These are phyloP conservation scores for Tringa solitaria DNA, from an alignment of 2,113 vertebrate species.

Conservation along the genomic window DNA sequence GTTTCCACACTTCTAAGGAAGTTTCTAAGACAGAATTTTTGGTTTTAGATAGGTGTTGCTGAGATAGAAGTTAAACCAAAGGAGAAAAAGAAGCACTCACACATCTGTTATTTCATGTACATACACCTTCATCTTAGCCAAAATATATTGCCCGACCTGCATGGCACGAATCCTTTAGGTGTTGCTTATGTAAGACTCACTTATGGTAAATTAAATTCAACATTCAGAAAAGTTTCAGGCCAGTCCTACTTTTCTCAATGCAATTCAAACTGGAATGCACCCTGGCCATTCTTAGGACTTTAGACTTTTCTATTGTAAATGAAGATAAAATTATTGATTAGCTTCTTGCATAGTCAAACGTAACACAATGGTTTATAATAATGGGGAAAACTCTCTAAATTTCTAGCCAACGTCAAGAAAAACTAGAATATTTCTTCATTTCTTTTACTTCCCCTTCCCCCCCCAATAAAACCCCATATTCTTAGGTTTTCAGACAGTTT, in stretches of 20 bases:
- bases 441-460: background rate
- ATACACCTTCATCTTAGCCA: background rate
- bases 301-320: background rate
- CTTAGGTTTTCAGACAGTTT: background rate
- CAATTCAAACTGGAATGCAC: background rate
- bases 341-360: background rate
- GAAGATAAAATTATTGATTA: background rate
- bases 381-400: background rate
- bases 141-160: background rate
- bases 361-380: background rate
- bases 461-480: background rate
- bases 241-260: background rate
- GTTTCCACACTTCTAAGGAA: background rate
- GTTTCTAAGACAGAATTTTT: background rate
- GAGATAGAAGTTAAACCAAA: background rate
- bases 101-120: background rate
- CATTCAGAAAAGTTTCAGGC: background rate
- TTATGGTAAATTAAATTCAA: background rate
- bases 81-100: background rate
- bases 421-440: background rate
- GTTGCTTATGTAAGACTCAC: background rate
- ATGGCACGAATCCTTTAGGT: background rate
- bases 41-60: background rate
- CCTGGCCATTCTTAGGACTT: background rate
- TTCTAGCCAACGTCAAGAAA: background rate